phyloP scores from a whole-genome alignment of 2,113 vertebrate species.

The Urocitellus parryii region DNA sequence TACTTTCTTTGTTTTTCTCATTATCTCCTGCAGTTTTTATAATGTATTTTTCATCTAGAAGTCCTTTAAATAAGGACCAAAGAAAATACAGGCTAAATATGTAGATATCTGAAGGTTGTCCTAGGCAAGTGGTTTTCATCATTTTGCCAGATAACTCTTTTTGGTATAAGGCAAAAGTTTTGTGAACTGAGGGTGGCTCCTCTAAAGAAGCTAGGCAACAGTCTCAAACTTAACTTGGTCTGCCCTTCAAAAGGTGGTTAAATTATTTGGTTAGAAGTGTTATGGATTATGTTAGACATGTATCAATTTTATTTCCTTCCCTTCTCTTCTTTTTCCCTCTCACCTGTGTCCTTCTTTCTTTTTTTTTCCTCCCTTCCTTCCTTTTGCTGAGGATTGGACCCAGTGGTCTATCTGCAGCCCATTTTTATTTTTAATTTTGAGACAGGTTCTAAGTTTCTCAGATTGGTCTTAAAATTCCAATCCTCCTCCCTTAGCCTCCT shows the following conservation, averaged over 20 bases:
- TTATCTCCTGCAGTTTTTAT: not conserved
- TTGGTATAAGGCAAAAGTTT: slow-evolving; percentile 2
- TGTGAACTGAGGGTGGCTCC: not conserved
- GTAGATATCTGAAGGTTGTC: not conserved
- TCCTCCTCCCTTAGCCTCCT: too few species aligned
- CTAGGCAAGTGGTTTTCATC: slow-evolving; percentile 41
- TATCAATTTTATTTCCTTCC: not conserved
- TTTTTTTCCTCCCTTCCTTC: too few species aligned
- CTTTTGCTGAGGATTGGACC: too few species aligned
- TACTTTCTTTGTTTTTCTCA: slow-evolving; percentile 40
- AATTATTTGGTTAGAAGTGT: slow-evolving; percentile 13
- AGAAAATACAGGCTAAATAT: slow-evolving; percentile 36
- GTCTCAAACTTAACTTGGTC: slow-evolving; percentile 42
- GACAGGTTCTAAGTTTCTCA: too few species aligned
- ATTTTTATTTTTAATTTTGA: too few species aligned
- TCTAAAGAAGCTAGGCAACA: not conserved
- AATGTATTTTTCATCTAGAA: not conserved
- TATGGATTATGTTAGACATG: not conserved
- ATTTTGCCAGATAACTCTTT: slow-evolving; percentile 47
- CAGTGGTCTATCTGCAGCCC: too few species aligned
- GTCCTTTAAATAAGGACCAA: slow-evolving; percentile 43
- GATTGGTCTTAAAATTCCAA: too few species aligned
- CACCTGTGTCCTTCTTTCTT: too few species aligned
- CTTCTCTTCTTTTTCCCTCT: too few species aligned
- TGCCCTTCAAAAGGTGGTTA: not conserved